Percentiles rank a stretch among this genome's conserved stretches.
These are phyloP conservation scores for Eonycteris spelaea DNA, from an alignment of 2,113 vertebrate species.

Conservation along the genomic window DNA sequence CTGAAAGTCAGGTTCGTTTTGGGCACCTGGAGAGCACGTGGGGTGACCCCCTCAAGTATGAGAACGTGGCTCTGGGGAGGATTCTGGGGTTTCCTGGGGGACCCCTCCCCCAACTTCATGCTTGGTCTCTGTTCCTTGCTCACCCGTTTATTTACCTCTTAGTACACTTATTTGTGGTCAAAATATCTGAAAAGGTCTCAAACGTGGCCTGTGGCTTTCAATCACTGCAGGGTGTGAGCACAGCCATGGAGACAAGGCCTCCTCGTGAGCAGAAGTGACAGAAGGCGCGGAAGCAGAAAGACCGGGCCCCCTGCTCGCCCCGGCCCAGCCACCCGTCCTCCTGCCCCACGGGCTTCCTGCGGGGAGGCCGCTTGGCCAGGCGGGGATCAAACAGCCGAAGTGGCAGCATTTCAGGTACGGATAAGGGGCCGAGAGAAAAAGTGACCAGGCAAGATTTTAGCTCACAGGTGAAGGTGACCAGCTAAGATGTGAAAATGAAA, in stretches of 20 bases:
- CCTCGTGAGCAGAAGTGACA: not conserved
- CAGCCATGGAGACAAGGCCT: rapidly evolving
- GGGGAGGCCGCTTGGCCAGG: rapidly evolving
- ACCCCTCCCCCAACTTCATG: not conserved
- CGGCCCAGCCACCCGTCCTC: too few relatives aligned
- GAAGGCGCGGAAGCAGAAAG: not conserved
- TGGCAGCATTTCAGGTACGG: not conserved
- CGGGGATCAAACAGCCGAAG: not conserved
- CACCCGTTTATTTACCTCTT: not conserved
- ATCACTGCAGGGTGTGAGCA: rapidly evolving
- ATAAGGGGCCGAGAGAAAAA: too few relatives aligned
- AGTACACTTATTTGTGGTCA: not conserved
- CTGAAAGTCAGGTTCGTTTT: not conserved
- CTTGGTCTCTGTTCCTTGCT: not conserved
- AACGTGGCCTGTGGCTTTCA: not conserved
- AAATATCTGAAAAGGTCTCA: not conserved
- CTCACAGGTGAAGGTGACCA: not conserved
- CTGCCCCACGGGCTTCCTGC: not conserved
- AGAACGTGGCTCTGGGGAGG: too few relatives aligned
- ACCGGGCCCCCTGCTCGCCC: not conserved
- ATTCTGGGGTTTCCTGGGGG: too few relatives aligned
- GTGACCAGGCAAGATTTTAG: not conserved
- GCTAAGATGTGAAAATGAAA: not conserved
- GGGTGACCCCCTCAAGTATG: not conserved
- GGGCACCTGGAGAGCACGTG: not conserved